Evolutionary conservation across 2,113 vertebrate species (phyloP).

Genomic region (Ardeotis arabs): DNA sequence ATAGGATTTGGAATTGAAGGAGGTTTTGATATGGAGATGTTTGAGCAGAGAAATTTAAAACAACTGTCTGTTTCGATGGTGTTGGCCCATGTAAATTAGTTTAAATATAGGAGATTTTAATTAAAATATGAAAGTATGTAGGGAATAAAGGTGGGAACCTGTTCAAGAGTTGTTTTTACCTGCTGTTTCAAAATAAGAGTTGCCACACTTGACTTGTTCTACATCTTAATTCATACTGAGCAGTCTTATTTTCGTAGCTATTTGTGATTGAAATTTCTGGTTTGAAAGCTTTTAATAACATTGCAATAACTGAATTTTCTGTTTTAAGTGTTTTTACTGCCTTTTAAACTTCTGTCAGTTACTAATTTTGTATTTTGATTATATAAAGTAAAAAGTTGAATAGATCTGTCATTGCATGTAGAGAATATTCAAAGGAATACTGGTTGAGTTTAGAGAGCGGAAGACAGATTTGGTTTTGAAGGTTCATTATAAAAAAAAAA

Average conservation of each 20-base stretch:
- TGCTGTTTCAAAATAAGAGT: neutral
- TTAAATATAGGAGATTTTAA: neutral
- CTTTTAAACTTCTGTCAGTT: neutral
- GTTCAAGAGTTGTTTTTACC: neutral
- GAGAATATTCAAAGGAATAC: neutral
- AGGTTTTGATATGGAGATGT: neutral
- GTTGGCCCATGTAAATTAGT: neutral
- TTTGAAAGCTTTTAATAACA: neutral
- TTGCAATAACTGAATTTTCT: neutral
- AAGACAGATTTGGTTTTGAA: neutral
- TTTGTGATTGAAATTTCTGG: neutral
- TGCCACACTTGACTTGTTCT: neutral
- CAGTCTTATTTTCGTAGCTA: neutral
- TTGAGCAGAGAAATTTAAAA: neutral
- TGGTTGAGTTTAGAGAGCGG: neutral
- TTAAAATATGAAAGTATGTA: neutral
- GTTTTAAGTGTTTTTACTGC: neutral
- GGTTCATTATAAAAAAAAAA: neutral
- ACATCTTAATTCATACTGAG: neutral
- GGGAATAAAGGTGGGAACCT: neutral
- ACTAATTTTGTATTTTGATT: neutral
- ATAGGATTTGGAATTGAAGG: neutral
- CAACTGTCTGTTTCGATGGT: neutral
- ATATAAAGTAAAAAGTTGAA: neutral
- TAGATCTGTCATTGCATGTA: neutral